A percentile compares a stretch with the other conserved stretches of the same genome.
These are phyloP conservation scores for Metellina segmentata DNA, from an alignment of 2,888 invertebrate genomes.

Conservation along the genomic window DNA sequence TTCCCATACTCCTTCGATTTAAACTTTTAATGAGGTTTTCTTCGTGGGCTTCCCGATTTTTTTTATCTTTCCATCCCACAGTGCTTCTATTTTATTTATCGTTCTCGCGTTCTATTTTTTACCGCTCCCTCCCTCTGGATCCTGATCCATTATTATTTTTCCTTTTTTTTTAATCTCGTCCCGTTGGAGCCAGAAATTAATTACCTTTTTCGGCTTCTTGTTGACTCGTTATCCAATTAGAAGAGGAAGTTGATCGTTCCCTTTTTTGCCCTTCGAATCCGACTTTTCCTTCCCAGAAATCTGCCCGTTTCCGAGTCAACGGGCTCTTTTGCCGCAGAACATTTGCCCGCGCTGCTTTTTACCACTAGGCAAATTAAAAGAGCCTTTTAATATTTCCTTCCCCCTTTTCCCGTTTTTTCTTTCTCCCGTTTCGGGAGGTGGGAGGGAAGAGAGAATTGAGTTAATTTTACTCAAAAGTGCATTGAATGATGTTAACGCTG, in stretches of 20 bases:
- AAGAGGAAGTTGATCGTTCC: constrained; percentile 48
- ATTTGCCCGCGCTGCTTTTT: neutral
- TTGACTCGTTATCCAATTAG: constrained; percentile 75
- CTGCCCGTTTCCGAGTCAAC: constrained; percentile 26
- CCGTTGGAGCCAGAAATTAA: constrained; percentile 68
- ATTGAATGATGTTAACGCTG: constrained; percentile 16
- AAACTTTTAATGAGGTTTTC: constrained; percentile 71
- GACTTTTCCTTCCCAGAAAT: constrained; percentile 37
- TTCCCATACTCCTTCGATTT: constrained; percentile 34
- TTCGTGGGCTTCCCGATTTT: neutral
- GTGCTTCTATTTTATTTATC: constrained; percentile 22
- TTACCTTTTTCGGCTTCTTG: constrained; percentile 73
- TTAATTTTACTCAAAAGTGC: constrained; percentile 45
- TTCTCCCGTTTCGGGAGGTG: neutral
- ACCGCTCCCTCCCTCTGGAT: constrained; percentile 30
- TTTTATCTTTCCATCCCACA: neutral
- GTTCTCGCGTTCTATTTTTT: constrained; percentile 42
- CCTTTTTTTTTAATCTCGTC: constrained; percentile 37
- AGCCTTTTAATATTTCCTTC: neutral
- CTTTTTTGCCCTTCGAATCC: constrained; percentile 46
- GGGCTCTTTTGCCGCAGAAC: constrained; percentile 8
- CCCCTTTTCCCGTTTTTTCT: neutral
- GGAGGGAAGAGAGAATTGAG: constrained; percentile 5
- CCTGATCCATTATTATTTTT: constrained; percentile 19
- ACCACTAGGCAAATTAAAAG: constrained; percentile 31